phyloP scores from a whole-genome alignment of 2,797 vertebrate genomes.

The Psittacula echo region DNA sequence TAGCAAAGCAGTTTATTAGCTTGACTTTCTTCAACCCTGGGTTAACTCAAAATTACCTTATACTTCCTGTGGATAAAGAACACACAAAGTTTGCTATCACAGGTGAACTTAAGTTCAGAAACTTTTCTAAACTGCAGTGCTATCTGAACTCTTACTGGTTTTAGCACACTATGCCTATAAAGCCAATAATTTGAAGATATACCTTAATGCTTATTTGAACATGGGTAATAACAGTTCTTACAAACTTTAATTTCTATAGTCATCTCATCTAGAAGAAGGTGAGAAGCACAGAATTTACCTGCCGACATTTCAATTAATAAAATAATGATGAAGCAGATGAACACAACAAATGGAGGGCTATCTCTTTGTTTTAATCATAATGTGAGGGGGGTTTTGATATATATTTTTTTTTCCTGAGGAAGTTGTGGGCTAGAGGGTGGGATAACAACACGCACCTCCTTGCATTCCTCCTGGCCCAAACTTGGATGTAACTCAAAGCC shows the following conservation, averaged over 20 bases:
- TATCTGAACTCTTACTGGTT: not conserved
- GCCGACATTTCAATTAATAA: slow-evolving; percentile 16
- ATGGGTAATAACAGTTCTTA: not conserved
- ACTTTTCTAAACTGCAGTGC: not conserved
- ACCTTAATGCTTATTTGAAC: not conserved
- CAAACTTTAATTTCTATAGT: not conserved
- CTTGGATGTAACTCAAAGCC: not conserved
- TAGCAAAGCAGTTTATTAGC: not conserved
- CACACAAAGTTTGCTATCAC: not conserved
- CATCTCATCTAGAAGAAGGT: not conserved
- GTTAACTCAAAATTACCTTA: not conserved
- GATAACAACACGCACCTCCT: not conserved
- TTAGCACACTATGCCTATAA: not conserved
- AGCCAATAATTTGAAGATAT: not conserved
- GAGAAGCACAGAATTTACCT: slow-evolving; percentile 19
- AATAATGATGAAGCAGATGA: not conserved
- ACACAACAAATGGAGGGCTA: slow-evolving; percentile 2
- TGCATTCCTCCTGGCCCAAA: not conserved
- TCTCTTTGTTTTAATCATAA: slow-evolving; percentile 19
- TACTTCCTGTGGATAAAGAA: not conserved
- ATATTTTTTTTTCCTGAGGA: slow-evolving; percentile 3
- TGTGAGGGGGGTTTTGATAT: fast-evolving
- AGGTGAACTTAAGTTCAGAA: not conserved
- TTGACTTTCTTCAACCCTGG: not conserved
- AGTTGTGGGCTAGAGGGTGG: slow-evolving; percentile 21